Conservation (phyloP, 2,113 vertebrate species). For the Alaudala cheleensis region DNA sequence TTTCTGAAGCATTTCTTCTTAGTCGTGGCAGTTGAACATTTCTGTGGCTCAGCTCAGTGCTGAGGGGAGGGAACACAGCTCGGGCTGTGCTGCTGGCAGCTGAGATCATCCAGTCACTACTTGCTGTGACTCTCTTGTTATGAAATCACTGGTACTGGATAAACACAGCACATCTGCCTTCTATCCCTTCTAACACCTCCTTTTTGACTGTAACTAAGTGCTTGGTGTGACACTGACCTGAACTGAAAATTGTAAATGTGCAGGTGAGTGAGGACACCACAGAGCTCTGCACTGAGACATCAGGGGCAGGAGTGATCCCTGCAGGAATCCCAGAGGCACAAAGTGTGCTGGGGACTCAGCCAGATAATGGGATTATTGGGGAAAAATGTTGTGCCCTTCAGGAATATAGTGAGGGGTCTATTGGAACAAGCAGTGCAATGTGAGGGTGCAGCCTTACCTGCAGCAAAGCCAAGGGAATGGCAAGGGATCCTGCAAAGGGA, state of each 20-base stretch:
- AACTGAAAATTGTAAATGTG: background rate
- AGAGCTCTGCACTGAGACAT: background rate
- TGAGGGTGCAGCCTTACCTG: background rate
- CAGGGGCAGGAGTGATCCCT: background rate
- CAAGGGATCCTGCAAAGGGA: background rate
- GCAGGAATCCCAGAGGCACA: background rate
- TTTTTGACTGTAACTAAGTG: background rate
- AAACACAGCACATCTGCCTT: constrained; percentile 25
- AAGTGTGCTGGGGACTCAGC: background rate
- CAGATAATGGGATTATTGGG: background rate
- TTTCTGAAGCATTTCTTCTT: background rate
- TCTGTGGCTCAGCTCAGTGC: background rate
- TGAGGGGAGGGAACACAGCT: background rate
- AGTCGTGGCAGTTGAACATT: background rate
- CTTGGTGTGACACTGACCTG: background rate
- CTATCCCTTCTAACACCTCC: background rate
- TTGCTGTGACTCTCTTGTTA: constrained; percentile 9
- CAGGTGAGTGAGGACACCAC: background rate
- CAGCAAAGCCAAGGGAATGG: background rate
- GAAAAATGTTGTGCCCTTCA: background rate
- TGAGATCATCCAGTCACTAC: background rate
- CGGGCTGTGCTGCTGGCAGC: constrained; percentile 11
- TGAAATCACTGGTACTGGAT: constrained; percentile 7
- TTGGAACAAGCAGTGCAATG: background rate
- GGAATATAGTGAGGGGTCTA: rapidly evolving